Conservation (phyloP, 2,888 invertebrate genomes). For the Drosophila percnosoma region DNA sequence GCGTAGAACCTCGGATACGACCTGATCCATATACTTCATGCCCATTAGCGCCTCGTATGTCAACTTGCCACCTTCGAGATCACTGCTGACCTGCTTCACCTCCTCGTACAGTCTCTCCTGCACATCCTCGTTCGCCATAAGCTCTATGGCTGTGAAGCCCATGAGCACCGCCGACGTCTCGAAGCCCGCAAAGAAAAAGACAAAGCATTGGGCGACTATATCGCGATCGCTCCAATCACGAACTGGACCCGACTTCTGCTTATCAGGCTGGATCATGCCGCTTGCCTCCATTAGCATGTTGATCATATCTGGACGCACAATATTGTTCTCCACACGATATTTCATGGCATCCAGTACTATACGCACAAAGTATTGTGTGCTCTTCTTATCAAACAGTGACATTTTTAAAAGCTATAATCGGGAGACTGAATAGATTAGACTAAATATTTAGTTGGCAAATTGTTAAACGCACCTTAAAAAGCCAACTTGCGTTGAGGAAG, state of each 20-base stretch:
- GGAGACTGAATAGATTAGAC: not conserved
- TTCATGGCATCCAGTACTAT: conserved; percentile 85
- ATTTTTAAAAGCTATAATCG: conserved; percentile 62
- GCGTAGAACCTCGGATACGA: conserved; percentile 86
- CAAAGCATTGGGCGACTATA: conserved; percentile 86
- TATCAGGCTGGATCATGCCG: conserved; percentile 82
- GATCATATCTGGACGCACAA: conserved; percentile 86
- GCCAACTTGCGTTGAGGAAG: conserved; percentile 42
- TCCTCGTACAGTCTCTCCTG: conserved; percentile 86
- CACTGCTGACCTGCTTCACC: conserved; percentile 85
- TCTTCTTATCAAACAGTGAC: conserved; percentile 81
- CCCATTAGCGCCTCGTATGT: conserved; percentile 86
- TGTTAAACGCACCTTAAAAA: conserved; percentile 52
- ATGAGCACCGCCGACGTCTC: conserved; percentile 85
- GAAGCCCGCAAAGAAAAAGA: conserved; percentile 87
- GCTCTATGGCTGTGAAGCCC: conserved; percentile 86
- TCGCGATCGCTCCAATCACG: conserved; percentile 85
- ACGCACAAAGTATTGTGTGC: conserved; percentile 83
- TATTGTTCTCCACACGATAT: conserved; percentile 85
- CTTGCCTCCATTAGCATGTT: conserved; percentile 86
- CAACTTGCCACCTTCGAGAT: conserved; percentile 85
- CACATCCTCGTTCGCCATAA: conserved; percentile 87
- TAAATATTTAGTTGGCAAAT: not conserved
- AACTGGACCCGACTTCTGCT: conserved; percentile 47
- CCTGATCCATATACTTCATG: conserved; percentile 87